Evolutionary conservation across 2,797 vertebrate genomes (phyloP).

Genomic region (Craterocephalus amniculus): DNA sequence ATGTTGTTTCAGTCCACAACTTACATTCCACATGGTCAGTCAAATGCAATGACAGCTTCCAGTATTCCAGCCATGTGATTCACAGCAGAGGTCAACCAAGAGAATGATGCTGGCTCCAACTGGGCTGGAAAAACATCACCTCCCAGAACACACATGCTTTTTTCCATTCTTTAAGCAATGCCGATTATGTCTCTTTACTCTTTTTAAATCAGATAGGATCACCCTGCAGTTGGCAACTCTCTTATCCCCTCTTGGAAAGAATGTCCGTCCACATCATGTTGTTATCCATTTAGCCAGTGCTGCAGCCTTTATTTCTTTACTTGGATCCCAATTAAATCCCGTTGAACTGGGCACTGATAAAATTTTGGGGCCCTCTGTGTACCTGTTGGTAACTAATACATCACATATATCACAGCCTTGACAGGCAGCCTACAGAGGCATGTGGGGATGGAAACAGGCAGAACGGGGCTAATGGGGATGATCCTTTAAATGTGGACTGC

Average conservation of each 20-base stretch:
- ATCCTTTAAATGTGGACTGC: constrained; percentile 52
- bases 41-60: constrained; percentile 50
- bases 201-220: constrained; percentile 55
- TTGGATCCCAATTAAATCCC: constrained; percentile 46
- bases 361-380: constrained; percentile 51
- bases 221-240: constrained; percentile 35
- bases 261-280: constrained; percentile 24
- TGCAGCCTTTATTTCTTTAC: constrained; percentile 44
- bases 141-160: constrained; percentile 46
- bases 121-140: constrained; percentile 71
- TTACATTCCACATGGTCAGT: constrained; percentile 54
- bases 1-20: constrained; percentile 39
- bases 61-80: constrained; percentile 39
- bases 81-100: constrained; percentile 52
- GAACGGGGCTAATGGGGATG: constrained; percentile 58
- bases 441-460: constrained; percentile 48
- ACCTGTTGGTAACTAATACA: constrained; percentile 50
- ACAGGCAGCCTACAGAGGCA: constrained; percentile 48
- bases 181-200: constrained; percentile 34
- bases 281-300: constrained; percentile 46
- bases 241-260: constrained; percentile 59
- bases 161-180: constrained; percentile 36
- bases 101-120: constrained; percentile 57
- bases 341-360: constrained; percentile 33
- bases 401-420: constrained; percentile 51